A percentile compares a stretch with the other conserved stretches of the same genome.
phyloP scores from a whole-genome alignment of 92 coral and sea anemone genomes.

The Pocillopora grandis region DNA sequence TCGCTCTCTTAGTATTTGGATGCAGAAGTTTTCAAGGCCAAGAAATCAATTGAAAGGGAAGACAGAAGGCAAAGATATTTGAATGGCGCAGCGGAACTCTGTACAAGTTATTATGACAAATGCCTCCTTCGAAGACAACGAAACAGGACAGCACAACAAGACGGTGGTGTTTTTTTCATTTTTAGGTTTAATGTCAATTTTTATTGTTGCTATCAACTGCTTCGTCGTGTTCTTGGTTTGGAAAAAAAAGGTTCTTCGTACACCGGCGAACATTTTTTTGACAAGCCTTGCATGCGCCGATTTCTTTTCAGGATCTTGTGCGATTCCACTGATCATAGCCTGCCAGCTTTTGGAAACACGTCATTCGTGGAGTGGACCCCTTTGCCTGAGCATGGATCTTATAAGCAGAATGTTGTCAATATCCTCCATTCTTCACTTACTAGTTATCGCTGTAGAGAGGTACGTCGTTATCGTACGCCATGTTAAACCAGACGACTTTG shows the following conservation, averaged over 20 bases:
- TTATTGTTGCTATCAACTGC: conserved; percentile 48
- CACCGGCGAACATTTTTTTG: conserved; percentile 61
- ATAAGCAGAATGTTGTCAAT: conserved; percentile 55
- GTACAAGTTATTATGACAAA: not conserved
- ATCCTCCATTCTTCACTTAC: conserved; percentile 65
- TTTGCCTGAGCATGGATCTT: conserved; percentile 53
- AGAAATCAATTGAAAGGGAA: not conserved
- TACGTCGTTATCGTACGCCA: conserved; percentile 56
- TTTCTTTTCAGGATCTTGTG: conserved; percentile 54
- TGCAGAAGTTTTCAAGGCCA: not conserved
- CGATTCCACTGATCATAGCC: conserved; percentile 55
- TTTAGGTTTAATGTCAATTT: conserved; percentile 38
- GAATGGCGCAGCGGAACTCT: not conserved
- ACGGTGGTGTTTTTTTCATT: conserved; percentile 7
- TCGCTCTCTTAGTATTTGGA: not conserved
- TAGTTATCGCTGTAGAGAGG: conserved; percentile 64
- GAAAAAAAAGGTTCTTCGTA: conserved; percentile 49
- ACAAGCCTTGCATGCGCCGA: conserved; percentile 68
- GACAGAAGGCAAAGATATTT: not conserved
- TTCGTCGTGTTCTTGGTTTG: conserved; percentile 56
- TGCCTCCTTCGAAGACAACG: not conserved
- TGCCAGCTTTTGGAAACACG: conserved; percentile 1
- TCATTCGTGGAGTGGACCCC: not conserved
- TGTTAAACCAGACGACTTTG: conserved; percentile 9
- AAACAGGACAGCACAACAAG: not conserved